Conservation (phyloP, 2,113 vertebrate genomes). For the Eurystomus gularis region DNA sequence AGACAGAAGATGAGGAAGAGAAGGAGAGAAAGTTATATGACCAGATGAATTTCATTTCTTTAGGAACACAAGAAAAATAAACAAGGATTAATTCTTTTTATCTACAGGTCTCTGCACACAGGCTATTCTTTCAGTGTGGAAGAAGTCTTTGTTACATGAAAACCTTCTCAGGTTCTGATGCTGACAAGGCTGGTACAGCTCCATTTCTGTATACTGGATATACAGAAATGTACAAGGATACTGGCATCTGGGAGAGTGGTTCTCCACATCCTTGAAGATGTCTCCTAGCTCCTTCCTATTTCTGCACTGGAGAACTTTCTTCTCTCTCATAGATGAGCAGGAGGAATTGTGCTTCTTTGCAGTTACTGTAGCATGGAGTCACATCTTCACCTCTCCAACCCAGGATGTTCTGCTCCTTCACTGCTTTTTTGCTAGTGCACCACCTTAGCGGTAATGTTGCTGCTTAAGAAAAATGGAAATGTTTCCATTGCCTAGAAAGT, state of each 20-base stretch:
- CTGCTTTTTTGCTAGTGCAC: not conserved
- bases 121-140: not conserved
- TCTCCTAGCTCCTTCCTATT: not conserved
- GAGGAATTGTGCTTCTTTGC: not conserved
- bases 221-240: no score
- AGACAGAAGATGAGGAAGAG: not conserved
- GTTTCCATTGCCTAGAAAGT: not conserved
- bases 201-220: not conserved
- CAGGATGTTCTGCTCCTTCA: not conserved
- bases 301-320: not conserved
- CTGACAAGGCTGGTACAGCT: not conserved
- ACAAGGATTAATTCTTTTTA: not conserved
- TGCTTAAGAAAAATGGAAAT: not conserved
- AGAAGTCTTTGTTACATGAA: not conserved
- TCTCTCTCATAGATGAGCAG: accelerated
- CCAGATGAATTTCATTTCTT: not conserved
- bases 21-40: not conserved
- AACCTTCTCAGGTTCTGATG: not conserved
- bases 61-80: not conserved
- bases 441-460: not conserved
- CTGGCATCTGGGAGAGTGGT: not conserved
- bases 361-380: accelerated
- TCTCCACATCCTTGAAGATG: not conserved
- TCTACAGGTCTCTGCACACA: not conserved
- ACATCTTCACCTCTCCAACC: not conserved